A percentile compares a stretch with the other conserved stretches of the same genome.
These are phyloP conservation scores for Dermatemys mawii DNA, from an alignment of 2,113 vertebrate genomes.

Conservation along the genomic window DNA sequence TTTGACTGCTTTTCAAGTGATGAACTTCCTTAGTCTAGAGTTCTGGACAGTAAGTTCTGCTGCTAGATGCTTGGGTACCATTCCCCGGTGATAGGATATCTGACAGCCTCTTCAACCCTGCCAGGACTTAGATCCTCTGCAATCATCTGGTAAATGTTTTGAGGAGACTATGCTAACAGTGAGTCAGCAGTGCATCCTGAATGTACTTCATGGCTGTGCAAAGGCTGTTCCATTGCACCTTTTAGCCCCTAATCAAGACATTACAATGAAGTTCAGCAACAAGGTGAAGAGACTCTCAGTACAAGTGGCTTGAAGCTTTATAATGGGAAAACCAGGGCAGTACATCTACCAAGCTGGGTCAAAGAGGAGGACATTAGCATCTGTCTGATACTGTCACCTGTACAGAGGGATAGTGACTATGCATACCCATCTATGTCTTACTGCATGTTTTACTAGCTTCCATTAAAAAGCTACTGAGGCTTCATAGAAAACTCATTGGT, in stretches of 20 bases:
- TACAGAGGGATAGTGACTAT: conserved; percentile 65
- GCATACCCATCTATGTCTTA: conserved; percentile 36
- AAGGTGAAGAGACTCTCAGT: conserved; percentile 39
- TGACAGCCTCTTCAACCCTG: conserved; percentile 46
- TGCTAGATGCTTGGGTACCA: not conserved
- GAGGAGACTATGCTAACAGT: not conserved
- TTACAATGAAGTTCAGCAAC: conserved; percentile 27
- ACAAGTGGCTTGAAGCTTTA: conserved; percentile 65
- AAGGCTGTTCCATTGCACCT: conserved; percentile 53
- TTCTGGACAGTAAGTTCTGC: not conserved
- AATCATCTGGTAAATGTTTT: not conserved
- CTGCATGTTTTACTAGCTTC: conserved; percentile 55
- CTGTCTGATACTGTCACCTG: conserved; percentile 52
- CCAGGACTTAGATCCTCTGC: not conserved
- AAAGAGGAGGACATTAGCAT: conserved; percentile 50
- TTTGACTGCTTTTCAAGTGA: not conserved
- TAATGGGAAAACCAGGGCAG: conserved; percentile 15
- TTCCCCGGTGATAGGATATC: conserved; percentile 49
- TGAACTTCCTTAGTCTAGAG: not conserved
- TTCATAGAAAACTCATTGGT: conserved; percentile 57
- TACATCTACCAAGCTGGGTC: conserved; percentile 49
- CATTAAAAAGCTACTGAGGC: conserved; percentile 57
- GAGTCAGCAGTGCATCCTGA: conserved; percentile 55
- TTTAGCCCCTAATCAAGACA: conserved; percentile 30
- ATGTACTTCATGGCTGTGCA: conserved; percentile 65